Conservation (phyloP, 2,888 invertebrate genomes). For the Cremastinae sp. region DNA sequence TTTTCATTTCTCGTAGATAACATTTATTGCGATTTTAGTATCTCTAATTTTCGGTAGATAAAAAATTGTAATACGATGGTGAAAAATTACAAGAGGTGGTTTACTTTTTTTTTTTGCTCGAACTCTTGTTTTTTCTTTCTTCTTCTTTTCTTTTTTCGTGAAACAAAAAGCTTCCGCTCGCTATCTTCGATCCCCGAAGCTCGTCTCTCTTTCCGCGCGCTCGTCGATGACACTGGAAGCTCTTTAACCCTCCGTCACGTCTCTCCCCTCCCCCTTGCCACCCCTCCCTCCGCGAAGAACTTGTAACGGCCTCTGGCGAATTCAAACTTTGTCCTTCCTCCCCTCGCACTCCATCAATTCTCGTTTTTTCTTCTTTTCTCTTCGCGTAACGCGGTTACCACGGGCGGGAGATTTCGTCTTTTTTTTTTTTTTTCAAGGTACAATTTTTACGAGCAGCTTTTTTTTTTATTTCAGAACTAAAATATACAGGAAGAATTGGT, state of each 20-base stretch:
- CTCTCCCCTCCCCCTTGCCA: conserved; percentile 13
- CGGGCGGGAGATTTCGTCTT: conserved; percentile 31
- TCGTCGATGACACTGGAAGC: conserved; percentile 54
- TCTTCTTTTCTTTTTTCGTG: background rate
- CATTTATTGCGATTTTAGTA: no score
- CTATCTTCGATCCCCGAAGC: conserved; percentile 46
- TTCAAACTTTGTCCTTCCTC: conserved; percentile 36
- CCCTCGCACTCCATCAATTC: conserved; percentile 10
- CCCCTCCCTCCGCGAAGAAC: conserved; percentile 36
- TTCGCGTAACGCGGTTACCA: conserved; percentile 41
- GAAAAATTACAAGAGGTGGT: background rate
- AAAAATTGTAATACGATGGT: background rate
- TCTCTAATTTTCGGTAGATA: background rate
- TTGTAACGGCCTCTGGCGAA: conserved; percentile 33
- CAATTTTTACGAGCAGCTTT: no score
- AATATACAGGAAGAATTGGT: no score
- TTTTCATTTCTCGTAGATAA: no score
- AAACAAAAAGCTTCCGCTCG: background rate
- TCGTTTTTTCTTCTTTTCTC: conserved; percentile 16
- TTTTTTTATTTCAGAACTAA: no score
- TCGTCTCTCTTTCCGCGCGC: conserved; percentile 22
- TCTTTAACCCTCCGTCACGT: conserved; percentile 49
- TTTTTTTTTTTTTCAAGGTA: no score
- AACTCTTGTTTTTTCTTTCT: background rate
- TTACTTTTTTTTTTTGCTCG: conserved; percentile 8